These are phyloP conservation scores for Enteromius radiatus DNA, from an alignment of 2,797 vertebrate species.

Conservation along the genomic window DNA sequence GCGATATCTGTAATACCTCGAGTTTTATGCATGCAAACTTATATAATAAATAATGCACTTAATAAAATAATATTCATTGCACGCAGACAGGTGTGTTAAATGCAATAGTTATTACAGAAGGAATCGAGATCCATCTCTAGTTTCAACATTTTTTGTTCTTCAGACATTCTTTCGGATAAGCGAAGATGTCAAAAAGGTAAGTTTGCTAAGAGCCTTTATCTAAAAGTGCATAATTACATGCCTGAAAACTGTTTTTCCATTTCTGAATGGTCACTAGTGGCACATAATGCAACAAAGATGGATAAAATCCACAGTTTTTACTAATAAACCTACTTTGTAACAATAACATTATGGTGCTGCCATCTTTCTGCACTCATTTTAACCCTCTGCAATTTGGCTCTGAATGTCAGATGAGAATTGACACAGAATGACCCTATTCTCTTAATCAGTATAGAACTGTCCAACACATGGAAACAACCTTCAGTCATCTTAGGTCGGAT, in stretches of 20 bases:
- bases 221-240: not conserved
- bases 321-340: not conserved
- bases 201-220: no score
- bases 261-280: not conserved
- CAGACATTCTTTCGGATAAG: no score
- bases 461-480: constrained; percentile 8
- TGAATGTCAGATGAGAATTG: not conserved
- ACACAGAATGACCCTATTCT: not conserved
- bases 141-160: no score
- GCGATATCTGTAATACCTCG: no score
- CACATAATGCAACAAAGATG: not conserved
- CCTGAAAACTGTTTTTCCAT: not conserved
- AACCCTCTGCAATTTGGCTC: not conserved
- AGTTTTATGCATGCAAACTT: no score
- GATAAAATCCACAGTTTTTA: not conserved
- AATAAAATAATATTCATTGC: no score
- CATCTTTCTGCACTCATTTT: not conserved
- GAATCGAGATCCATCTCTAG: no score
- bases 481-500: not conserved
- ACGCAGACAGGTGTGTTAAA: no score
- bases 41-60: no score
- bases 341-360: not conserved
- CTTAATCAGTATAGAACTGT: not conserved
- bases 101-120: no score
- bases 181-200: no score